Base-by-base conservation (phyloP, 30 jellyfish, hydroid and myxozoan genomes). In the Cassiopea xamachana region DNA sequence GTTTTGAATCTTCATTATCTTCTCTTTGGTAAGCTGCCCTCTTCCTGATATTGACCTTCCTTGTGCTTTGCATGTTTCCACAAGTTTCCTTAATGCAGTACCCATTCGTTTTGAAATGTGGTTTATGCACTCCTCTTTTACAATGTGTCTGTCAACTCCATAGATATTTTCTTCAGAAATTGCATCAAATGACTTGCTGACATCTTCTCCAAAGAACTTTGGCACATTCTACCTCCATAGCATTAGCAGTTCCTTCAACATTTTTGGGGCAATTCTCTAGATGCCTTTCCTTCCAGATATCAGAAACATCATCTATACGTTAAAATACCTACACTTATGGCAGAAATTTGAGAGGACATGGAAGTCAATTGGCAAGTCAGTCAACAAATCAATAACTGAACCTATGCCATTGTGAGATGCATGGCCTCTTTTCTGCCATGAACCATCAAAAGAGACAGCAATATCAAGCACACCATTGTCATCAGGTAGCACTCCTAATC, bases 191-290 rank as follows among this genome's bases (percentile, higher is more conserved):
- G 85, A 76, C 72, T 76, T 76, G 71, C 85, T 80, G 88, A 70
- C 89, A 82, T 18, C 90, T 60, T 14, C 48, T 14, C 91, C 91
- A 82, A 4, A 82, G 72, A 15, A 50, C 16, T 64, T 2, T 16
- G 17, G 91, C 91, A 82, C 70, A 44, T 47, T 82, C 85, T 14
- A 47, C 91, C 47, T 82, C 91, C 91, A 82, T 82, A 5, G 91
- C 86, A 67, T 69, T 69, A 47, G 72, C 19, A 47, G 83, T 13
- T 9, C 91, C 91, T 55, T 64, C 43, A 46, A 76, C 0, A 18
- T 1, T 76, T 55, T 76, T 76, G 43, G 71, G 46, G 71, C 85
- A 76, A 2, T 76, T 76, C 16, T 76, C 18, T 3, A 15, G 14
- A 46, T 76, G 85, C 16, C 5, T 27, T 9, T 14, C 85, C 47